phyloP scores from a whole-genome alignment of 2,888 invertebrate species.

The Sipha maydis region DNA sequence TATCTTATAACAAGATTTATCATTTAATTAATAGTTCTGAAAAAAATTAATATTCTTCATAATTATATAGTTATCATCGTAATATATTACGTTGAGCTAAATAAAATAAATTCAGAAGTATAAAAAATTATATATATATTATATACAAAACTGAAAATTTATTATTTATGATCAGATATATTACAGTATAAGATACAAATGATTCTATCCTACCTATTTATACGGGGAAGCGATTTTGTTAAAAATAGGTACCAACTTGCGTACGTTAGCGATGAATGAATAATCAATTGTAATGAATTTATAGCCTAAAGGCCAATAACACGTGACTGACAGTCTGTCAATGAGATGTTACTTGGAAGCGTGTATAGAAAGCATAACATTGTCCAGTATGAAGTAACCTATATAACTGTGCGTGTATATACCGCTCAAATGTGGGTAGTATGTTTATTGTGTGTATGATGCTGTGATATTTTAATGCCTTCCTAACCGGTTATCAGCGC shows the following conservation, averaged over 20 bases:
- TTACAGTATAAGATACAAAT: no score
- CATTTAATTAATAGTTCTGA: neutral
- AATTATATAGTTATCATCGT: no score
- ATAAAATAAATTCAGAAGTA: neutral
- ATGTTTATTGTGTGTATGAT: conserved; percentile 13
- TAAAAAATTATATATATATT: neutral
- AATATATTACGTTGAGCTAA: no score
- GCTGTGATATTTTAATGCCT: conserved; percentile 46
- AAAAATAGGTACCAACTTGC: neutral
- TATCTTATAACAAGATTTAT: neutral
- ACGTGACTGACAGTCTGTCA: conserved; percentile 37
- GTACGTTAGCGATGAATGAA: neutral
- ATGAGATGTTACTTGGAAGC: conserved; percentile 47
- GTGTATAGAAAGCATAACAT: conserved; percentile 49
- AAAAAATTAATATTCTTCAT: no score
- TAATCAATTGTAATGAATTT: conserved; percentile 22
- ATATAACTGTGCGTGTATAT: conserved; percentile 48
- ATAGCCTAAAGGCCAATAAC: conserved; percentile 7
- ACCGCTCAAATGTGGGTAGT: conserved; percentile 25
- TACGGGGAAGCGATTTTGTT: neutral
- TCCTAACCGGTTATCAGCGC: conserved; percentile 58
- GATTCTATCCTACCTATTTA: no score
- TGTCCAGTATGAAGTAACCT: conserved; percentile 50
- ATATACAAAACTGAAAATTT: neutral
- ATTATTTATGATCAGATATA: neutral